phyloP scores from a whole-genome alignment of 2,888 invertebrate species.

The Eupithecia inturbata region DNA sequence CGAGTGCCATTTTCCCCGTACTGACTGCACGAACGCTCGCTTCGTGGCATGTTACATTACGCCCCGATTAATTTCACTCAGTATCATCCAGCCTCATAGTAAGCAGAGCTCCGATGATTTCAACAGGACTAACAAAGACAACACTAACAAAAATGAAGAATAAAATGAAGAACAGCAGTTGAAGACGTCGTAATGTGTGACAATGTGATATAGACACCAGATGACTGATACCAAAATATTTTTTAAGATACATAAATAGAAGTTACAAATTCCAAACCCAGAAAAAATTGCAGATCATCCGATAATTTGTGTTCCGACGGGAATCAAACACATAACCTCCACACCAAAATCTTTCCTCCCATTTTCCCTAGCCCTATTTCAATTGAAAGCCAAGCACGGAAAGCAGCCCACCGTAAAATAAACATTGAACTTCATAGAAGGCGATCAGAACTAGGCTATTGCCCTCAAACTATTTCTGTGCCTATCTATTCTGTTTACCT shows the following conservation, averaged over 20 bases:
- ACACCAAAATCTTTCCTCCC: neutral
- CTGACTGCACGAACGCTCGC: too few relatives aligned
- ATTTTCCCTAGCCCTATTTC: neutral
- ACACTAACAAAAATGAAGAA: too few relatives aligned
- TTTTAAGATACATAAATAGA: neutral
- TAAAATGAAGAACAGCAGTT: too few relatives aligned
- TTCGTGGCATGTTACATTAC: too few relatives aligned
- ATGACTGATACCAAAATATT: too few relatives aligned
- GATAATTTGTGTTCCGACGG: neutral
- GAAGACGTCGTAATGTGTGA: too few relatives aligned
- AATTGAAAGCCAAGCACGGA: slow-evolving; percentile 12
- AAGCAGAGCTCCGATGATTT: neutral
- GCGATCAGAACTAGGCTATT: slow-evolving; percentile 59
- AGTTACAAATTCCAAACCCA: neutral
- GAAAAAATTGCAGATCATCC: neutral
- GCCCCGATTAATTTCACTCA: too few relatives aligned
- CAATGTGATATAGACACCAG: too few relatives aligned
- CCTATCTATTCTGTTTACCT: slow-evolving; percentile 56
- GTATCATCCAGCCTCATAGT: neutral
- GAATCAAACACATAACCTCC: neutral
- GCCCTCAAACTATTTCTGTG: slow-evolving; percentile 66
- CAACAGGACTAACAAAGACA: neutral
- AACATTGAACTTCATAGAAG: slow-evolving; percentile 53
- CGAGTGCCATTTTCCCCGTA: too few relatives aligned
- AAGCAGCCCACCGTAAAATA: slow-evolving; percentile 39